Evolutionary conservation across 2,797 vertebrate genomes (phyloP).

Genomic region (Manis crassicaudata): DNA sequence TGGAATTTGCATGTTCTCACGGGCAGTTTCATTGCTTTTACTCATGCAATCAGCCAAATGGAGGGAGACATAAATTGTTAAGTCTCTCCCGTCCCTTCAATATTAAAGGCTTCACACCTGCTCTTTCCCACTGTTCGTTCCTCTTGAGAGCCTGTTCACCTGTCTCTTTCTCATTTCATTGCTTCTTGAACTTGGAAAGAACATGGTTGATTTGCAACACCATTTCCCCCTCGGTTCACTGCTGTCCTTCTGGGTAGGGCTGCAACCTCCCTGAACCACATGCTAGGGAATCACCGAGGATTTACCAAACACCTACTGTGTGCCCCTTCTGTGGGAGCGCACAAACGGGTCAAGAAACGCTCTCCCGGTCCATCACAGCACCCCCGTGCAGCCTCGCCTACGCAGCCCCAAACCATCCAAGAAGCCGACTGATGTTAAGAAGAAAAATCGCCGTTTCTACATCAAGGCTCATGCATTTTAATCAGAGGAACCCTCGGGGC

Average conservation of each 20-base stretch:
- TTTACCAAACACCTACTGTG: not conserved
- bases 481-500: not conserved
- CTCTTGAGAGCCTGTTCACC: not conserved
- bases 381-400: too few species aligned
- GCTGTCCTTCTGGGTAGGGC: not conserved
- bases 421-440: not conserved
- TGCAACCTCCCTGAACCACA: not conserved
- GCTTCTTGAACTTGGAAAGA: not conserved
- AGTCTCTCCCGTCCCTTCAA: not conserved
- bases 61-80: not conserved
- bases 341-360: accelerated
- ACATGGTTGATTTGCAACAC: not conserved
- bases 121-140: not conserved
- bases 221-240: accelerated
- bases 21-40: not conserved
- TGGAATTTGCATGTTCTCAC: accelerated
- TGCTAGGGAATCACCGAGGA: accelerated
- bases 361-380: too few species aligned
- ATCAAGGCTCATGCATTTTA: constrained; percentile 44
- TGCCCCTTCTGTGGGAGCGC: not conserved
- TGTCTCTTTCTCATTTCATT: not conserved
- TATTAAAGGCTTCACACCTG: not conserved
- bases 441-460: not conserved
- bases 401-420: not conserved
- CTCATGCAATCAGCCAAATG: not conserved